A percentile compares a stretch with the other conserved stretches of the same genome.
phyloP scores from a whole-genome alignment of 2,888 invertebrate genomes.

The Molorchus minor region DNA sequence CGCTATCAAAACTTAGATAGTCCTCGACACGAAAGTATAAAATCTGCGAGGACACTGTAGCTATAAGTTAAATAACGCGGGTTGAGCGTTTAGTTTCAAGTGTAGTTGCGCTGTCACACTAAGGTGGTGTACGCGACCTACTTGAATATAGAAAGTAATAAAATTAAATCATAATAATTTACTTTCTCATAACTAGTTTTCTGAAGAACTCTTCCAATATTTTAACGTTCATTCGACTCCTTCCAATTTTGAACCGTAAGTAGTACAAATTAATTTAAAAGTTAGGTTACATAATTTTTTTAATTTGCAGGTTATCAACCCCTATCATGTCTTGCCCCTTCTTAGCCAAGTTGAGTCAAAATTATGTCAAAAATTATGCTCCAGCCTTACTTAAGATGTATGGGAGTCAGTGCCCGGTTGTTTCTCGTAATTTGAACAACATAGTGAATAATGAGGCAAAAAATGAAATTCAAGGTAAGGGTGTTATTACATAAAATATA shows the following conservation, averaged over 20 bases:
- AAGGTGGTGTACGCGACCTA: conserved; percentile 6
- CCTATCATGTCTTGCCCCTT: conserved; percentile 88
- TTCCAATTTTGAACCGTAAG: conserved; percentile 1
- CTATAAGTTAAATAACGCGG: neutral
- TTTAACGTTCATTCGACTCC: neutral
- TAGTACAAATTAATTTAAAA: neutral
- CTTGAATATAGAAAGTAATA: conserved; percentile 15
- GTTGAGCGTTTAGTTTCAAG: no score
- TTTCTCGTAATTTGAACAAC: conserved; percentile 66
- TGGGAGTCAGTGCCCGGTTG: conserved; percentile 82
- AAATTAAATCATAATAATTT: conserved; percentile 4
- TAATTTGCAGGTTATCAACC: conserved; percentile 10
- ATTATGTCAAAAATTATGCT: conserved; percentile 85
- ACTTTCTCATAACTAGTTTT: conserved; percentile 14
- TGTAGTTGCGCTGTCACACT: neutral
- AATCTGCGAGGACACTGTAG: no score
- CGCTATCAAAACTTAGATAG: no score
- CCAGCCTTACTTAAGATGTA: conserved; percentile 79
- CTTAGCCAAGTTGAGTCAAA: conserved; percentile 79
- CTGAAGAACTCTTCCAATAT: neutral
- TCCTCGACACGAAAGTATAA: no score
- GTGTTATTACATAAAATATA: neutral
- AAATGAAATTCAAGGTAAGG: conserved; percentile 43
- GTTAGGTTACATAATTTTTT: conserved; percentile 25
- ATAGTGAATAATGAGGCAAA: conserved; percentile 36